These are phyloP conservation scores for Xiphophorus hellerii DNA, from an alignment of 2,113 vertebrate genomes.

Conservation along the genomic window DNA sequence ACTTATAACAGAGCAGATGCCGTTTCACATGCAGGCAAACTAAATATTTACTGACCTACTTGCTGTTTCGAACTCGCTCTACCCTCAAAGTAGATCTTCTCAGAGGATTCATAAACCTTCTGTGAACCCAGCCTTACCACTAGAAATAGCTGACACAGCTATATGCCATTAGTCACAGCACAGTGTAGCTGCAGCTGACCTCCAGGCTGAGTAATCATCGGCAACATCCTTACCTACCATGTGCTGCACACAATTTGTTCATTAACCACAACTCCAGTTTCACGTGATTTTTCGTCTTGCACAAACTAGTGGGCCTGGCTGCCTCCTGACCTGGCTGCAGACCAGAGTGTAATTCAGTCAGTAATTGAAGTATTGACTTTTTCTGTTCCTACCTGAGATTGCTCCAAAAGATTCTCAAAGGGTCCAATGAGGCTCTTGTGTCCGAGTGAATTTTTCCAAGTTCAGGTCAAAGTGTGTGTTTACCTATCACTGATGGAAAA, in stretches of 20 bases:
- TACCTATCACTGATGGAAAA: conserved; percentile 44
- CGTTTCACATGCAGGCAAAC: neutral
- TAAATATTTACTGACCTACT: conserved; percentile 10
- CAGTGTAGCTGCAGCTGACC: conserved; percentile 27
- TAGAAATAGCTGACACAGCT: conserved; percentile 61
- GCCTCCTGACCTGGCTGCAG: neutral
- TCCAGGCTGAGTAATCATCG: conserved; percentile 33
- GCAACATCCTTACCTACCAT: conserved; percentile 26
- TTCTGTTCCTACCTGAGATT: conserved; percentile 26
- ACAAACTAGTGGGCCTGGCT: conserved; percentile 7
- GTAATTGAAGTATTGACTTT: neutral
- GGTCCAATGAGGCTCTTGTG: neutral
- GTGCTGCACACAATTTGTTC: conserved; percentile 11
- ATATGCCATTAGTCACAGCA: conserved; percentile 56
- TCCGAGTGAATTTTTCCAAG: conserved; percentile 16
- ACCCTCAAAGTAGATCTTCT: conserved; percentile 20
- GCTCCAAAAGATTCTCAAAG: neutral
- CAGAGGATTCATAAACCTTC: conserved; percentile 52
- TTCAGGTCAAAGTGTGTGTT: conserved; percentile 67
- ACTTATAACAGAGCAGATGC: neutral
- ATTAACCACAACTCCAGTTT: conserved; percentile 19
- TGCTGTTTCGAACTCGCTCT: conserved; percentile 2
- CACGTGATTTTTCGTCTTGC: conserved; percentile 28
- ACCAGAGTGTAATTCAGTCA: neutral
- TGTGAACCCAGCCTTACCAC: conserved; percentile 37